These are phyloP conservation scores for Macroteleia sp. DNA, from an alignment of 2,888 invertebrate genomes.

Conservation along the genomic window DNA sequence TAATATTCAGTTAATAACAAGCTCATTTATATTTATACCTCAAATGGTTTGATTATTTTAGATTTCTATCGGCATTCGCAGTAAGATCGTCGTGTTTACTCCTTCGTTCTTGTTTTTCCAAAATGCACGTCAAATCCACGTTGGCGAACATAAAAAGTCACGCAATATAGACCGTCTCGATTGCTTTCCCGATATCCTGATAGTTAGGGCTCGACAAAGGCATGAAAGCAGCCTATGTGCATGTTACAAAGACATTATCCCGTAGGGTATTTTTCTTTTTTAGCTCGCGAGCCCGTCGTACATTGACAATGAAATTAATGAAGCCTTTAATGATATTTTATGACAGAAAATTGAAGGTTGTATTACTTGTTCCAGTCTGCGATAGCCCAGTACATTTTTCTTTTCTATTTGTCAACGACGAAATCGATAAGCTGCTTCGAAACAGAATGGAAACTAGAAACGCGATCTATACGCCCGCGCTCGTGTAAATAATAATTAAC, in stretches of 20 bases:
- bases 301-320: slow-evolving; percentile 54
- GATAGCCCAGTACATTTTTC: neutral
- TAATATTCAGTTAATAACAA: slow-evolving; percentile 21
- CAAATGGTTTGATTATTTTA: slow-evolving; percentile 33
- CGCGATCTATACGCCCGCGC: neutral
- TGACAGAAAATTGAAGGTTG: slow-evolving; percentile 55
- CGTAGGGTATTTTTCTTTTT: slow-evolving; percentile 41
- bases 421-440: slow-evolving; percentile 22
- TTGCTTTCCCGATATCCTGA: slow-evolving; percentile 65
- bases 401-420: slow-evolving; percentile 4
- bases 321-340: slow-evolving; percentile 58
- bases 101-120: slow-evolving; percentile 43
- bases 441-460: neutral
- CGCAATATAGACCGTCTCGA: slow-evolving; percentile 63
- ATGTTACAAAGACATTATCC: slow-evolving; percentile 64
- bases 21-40: slow-evolving; percentile 42
- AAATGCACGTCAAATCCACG: slow-evolving; percentile 57
- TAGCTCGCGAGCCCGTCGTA: slow-evolving; percentile 19
- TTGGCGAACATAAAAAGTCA: slow-evolving; percentile 61
- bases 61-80: slow-evolving; percentile 29
- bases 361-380: neutral
- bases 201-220: slow-evolving; percentile 55
- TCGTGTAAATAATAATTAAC: slow-evolving; percentile 23
- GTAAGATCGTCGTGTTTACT: slow-evolving; percentile 38
- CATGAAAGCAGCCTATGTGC: slow-evolving; percentile 56